Evolutionary conservation across 2,113 vertebrate species (phyloP), one percentile per base, ranked within the genome.

Genomic region (Ondatra zibethicus): DNA sequence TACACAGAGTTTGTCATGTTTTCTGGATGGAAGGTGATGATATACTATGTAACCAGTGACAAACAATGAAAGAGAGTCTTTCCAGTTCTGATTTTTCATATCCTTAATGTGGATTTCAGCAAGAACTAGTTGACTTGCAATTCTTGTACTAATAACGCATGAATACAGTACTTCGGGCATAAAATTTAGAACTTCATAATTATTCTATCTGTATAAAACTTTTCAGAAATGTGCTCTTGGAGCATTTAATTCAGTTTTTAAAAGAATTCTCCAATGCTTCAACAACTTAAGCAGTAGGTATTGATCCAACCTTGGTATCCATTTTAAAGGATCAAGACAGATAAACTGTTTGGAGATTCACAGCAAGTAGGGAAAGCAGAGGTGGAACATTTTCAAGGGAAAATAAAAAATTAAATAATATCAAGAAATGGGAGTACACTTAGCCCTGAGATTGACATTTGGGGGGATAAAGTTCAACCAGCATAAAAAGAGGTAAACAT

Each of bases 401-500:
- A 82, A 91, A 33, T n/a, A 42, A 7, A 78, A 77, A 33, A 1
- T 6, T 12, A 39, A 78, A 73, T 68, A 39, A 92, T 92, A 36
- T 13, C 81, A 91, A 82, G 65, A 89, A 52, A 27, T 66, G 13
- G 45, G 73, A 94, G 36, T 66, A 45, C 21, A 19, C 92, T 97
- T 84, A 77, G 33, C 33, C 9, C 36, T 6, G 31, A 92, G 42
- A 93, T n/a, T 52, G 52, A 94, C 33, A 23, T 75, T 78, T 85
- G 45, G 31, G 86, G 58, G 25, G 55, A 33, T 29, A 84, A 81
- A 80, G 75, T 58, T 93, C 88, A 97, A 68, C 14, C 93, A 45
- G 31, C 17, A 52, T 5, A 82, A 77, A 45, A 81, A 31, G 52
- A 95, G 39, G 65, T 52, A 81, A 31, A 19, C 0, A 81, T 81